These are phyloP conservation scores for Anser brachyrhynchus DNA, from an alignment of 2,113 vertebrate genomes.

Conservation along the genomic window DNA sequence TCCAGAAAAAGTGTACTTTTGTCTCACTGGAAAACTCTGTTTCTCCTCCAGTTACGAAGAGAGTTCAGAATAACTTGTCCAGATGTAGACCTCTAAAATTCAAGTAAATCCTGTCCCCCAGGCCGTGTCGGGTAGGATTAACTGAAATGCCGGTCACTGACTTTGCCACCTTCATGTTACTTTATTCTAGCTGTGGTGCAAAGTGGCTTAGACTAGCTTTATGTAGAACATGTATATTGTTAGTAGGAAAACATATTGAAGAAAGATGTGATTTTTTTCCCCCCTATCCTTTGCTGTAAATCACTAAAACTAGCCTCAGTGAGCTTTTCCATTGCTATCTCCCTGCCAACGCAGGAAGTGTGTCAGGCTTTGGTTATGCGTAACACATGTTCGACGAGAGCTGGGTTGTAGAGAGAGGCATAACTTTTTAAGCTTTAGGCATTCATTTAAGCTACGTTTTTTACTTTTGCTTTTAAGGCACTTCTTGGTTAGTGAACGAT, in stretches of 20 bases:
- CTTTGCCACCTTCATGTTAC: slow-evolving; percentile 1
- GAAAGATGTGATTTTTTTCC: slow-evolving; percentile 32
- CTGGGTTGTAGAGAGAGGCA: slow-evolving; percentile 3
- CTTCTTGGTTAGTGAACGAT: not conserved
- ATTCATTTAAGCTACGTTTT: not conserved
- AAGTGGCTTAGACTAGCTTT: slow-evolving; percentile 1
- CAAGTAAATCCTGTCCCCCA: not conserved
- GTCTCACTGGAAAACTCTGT: not conserved
- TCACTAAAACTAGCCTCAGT: slow-evolving; percentile 34
- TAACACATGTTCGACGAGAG: slow-evolving; percentile 63
- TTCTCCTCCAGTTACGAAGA: not conserved
- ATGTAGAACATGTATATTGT: not conserved
- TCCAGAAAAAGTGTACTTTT: not conserved
- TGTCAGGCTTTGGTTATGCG: slow-evolving; percentile 58
- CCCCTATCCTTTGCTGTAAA: slow-evolving; percentile 38
- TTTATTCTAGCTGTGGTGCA: not conserved
- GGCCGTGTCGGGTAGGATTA: not conserved
- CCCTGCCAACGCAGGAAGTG: slow-evolving; percentile 61
- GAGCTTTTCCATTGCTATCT: slow-evolving; percentile 56
- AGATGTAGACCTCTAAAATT: not conserved
- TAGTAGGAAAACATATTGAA: slow-evolving; percentile 62
- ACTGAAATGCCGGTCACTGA: not conserved
- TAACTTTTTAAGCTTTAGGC: slow-evolving; percentile 6
- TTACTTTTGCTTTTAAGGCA: slow-evolving; percentile 3
- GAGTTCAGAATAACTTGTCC: not conserved